phyloP scores from a whole-genome alignment of 2,113 vertebrate species.

The Oncorhynchus nerka region DNA sequence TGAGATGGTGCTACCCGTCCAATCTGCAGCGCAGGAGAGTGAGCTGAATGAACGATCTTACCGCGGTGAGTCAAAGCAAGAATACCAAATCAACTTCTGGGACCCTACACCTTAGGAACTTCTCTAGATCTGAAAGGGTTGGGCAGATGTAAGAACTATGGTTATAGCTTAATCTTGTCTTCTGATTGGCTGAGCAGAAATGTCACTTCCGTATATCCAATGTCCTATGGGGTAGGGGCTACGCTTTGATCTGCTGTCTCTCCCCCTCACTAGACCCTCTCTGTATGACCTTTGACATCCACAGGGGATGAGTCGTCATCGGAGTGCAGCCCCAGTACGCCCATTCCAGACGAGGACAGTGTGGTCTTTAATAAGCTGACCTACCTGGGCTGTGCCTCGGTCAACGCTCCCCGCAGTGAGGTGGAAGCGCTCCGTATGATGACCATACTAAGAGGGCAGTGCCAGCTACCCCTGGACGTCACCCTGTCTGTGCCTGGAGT shows the following conservation, averaged over 20 bases:
- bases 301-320: conserved; percentile 69
- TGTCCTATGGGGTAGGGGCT: neutral
- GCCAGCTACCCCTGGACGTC: conserved; percentile 90
- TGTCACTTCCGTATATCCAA: no score
- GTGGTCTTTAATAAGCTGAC: conserved; percentile 98
- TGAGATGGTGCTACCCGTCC: conserved; percentile 91
- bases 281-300: neutral
- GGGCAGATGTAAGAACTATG: no score
- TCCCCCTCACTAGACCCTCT: neutral
- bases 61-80: conserved; percentile 36
- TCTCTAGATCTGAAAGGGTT: no score
- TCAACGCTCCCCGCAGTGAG: conserved; percentile 95
- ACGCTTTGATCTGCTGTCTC: neutral
- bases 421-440: conserved; percentile 97
- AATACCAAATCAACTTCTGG: no score
- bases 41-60: conserved; percentile 81
- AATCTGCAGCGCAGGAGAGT: conserved; percentile 86
- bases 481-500: conserved; percentile 95
- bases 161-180: no score
- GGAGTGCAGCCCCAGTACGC: conserved; percentile 82
- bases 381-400: conserved; percentile 94
- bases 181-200: no score
- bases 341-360: conserved; percentile 91
- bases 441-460: conserved; percentile 91
- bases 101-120: no score